A percentile compares a stretch with the other conserved stretches of the same genome.
Evolutionary conservation across 1,140 invertebrate genomes (phyloP).

Genomic region (Drosophila nikananu): DNA sequence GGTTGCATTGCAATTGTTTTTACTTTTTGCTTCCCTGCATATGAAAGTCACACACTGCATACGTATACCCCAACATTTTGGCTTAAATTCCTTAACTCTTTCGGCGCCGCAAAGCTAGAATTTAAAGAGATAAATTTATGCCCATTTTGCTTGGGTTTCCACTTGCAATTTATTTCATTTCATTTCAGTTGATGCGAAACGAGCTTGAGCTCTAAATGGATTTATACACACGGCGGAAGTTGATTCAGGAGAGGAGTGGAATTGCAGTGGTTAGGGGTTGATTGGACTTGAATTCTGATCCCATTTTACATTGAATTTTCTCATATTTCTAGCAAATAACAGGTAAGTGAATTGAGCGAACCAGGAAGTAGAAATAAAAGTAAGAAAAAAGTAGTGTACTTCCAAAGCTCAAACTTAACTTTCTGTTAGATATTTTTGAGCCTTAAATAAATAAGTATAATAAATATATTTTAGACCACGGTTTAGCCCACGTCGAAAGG

Average conservation of each 20-base stretch:
- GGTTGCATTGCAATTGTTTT: constrained; percentile 27
- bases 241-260: constrained; percentile 42
- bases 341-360: background rate
- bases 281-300: background rate
- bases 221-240: constrained; percentile 62
- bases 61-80: constrained; percentile 20
- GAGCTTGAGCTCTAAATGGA: constrained; percentile 48
- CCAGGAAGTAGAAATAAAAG: background rate
- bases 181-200: constrained; percentile 53
- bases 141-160: constrained; percentile 27
- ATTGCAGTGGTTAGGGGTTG: background rate
- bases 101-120: constrained; percentile 14
- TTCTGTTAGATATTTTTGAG: too few species aligned
- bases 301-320: constrained; percentile 3
- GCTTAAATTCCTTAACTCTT: constrained; percentile 58
- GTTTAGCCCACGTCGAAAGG: constrained; percentile 27
- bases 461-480: background rate
- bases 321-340: background rate
- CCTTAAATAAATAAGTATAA: too few species aligned
- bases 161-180: constrained; percentile 56
- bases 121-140: constrained; percentile 61
- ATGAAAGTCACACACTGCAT: constrained; percentile 33
- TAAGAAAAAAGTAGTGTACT: background rate
- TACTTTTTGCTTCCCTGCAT: constrained; percentile 45
- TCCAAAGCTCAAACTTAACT: background rate